Evolutionary conservation across 2,113 vertebrate species (phyloP).

Genomic region (Rhinoderma darwinii): DNA sequence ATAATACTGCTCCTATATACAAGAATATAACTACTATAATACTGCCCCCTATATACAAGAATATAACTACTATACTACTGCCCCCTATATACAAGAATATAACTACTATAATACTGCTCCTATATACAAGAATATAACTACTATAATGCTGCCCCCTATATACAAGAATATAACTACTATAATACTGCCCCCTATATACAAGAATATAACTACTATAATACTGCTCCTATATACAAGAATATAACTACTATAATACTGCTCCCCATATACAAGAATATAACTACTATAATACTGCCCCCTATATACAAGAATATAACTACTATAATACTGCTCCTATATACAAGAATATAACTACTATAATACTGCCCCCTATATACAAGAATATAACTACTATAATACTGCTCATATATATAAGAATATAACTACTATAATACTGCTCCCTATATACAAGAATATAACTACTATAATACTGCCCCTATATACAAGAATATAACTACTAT

Average conservation of each 20-base stretch:
- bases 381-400: too few relatives aligned
- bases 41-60: neutral
- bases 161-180: conserved; percentile 14
- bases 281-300: conserved; percentile 3
- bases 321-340: conserved; percentile 6
- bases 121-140: neutral
- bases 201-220: conserved; percentile 25
- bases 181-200: neutral
- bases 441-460: too few relatives aligned
- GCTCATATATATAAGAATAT: too few relatives aligned
- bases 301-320: conserved; percentile 16
- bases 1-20: conserved; percentile 2
- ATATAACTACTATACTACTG: too few relatives aligned
- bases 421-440: too few relatives aligned
- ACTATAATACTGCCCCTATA: too few relatives aligned
- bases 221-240: conserved; percentile 4
- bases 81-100: too few relatives aligned
- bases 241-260: conserved; percentile 15
- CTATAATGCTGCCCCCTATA: neutral
- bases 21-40: conserved; percentile 12
- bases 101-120: neutral
- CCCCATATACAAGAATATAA: conserved; percentile 15
- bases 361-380: too few relatives aligned
- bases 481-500: conserved; percentile 22
- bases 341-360: conserved; percentile 18